These are phyloP conservation scores for Podargus strigoides DNA, from an alignment of 2,797 vertebrate genomes.

Conservation along the genomic window DNA sequence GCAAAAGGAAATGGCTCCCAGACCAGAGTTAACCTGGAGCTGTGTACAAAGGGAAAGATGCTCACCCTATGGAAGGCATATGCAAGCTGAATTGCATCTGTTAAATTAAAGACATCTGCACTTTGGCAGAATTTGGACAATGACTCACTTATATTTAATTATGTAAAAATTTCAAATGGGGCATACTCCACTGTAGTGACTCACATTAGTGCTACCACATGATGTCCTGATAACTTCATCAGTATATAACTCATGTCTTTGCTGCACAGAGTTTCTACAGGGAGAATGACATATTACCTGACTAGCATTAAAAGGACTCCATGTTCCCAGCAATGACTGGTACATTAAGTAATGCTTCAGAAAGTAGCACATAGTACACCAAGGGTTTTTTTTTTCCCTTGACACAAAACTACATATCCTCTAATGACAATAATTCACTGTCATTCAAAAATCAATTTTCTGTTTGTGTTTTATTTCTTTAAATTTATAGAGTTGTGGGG, in stretches of 20 bases:
- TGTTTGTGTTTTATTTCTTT: constrained; percentile 61
- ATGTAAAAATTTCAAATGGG: constrained; percentile 53
- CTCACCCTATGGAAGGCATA: background rate
- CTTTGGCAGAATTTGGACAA: constrained; percentile 66
- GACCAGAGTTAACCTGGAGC: background rate
- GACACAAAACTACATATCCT: constrained; percentile 45
- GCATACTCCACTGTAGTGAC: constrained; percentile 47
- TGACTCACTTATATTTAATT: constrained; percentile 63
- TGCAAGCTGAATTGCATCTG: background rate
- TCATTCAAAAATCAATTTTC: constrained; percentile 60
- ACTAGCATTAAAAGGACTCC: constrained; percentile 64
- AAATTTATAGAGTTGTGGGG: constrained; percentile 32
- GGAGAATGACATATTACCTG: constrained; percentile 69
- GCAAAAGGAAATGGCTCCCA: background rate
- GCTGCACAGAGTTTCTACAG: constrained; percentile 37
- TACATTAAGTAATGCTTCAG: constrained; percentile 61
- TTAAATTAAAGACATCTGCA: constrained; percentile 55
- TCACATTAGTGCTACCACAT: constrained; percentile 56
- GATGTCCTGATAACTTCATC: constrained; percentile 69
- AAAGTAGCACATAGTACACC: constrained; percentile 44
- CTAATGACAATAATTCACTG: constrained; percentile 53
- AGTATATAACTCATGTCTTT: constrained; percentile 69
- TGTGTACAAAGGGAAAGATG: background rate
- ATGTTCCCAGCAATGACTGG: constrained; percentile 65
- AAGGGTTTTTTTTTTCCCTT: background rate